phyloP scores from a whole-genome alignment of 2,113 vertebrate species.

The Aptenodytes patagonicus region DNA sequence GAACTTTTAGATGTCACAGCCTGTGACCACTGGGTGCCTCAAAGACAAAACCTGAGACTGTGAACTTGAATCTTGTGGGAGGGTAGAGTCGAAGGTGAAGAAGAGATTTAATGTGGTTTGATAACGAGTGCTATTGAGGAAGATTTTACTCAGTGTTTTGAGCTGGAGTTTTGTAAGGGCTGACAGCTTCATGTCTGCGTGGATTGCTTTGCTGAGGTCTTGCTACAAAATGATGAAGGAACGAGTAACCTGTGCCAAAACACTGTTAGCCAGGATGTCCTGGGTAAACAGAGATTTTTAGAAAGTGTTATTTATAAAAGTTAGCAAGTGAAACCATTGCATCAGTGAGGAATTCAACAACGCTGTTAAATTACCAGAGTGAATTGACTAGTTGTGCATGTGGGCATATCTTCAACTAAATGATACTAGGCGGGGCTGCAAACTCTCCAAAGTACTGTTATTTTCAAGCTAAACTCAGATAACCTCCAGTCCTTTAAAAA shows the following conservation, averaged over 20 bases:
- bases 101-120: neutral
- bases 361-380: slow-evolving; percentile 39
- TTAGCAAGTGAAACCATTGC: slow-evolving; percentile 53
- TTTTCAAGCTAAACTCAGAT: slow-evolving; percentile 63
- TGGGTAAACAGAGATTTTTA: slow-evolving; percentile 64
- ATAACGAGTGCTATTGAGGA: neutral
- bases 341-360: slow-evolving; percentile 59
- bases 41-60: neutral
- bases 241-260: slow-evolving; percentile 23
- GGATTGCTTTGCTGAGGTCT: slow-evolving; percentile 33
- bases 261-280: slow-evolving; percentile 57
- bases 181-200: slow-evolving; percentile 23
- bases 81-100: neutral
- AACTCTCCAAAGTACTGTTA: slow-evolving; percentile 53
- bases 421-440: slow-evolving; percentile 31
- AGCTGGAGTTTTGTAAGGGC: neutral
- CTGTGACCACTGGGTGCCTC: neutral
- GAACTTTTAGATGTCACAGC: neutral
- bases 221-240: slow-evolving; percentile 34
- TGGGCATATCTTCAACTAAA: slow-evolving; percentile 60
- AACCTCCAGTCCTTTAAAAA: slow-evolving; percentile 57
- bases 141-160: slow-evolving; percentile 6
- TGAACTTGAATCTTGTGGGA: neutral
- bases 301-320: slow-evolving; percentile 65
- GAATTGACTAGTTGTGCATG: slow-evolving; percentile 61